Evolutionary conservation across 2,797 vertebrate species (phyloP).

Genomic region (Crocodylus rhombifer): DNA sequence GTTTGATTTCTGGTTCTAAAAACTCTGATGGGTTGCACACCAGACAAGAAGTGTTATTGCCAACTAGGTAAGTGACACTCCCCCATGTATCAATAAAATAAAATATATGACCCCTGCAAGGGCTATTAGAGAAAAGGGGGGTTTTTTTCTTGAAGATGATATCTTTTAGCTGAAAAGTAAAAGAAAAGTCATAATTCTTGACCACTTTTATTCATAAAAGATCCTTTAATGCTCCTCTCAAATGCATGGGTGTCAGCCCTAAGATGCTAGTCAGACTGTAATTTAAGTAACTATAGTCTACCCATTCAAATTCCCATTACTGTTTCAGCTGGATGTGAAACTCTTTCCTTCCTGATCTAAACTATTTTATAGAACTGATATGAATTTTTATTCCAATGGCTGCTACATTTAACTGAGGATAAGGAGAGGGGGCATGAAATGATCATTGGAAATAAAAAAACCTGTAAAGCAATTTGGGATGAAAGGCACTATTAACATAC

Average conservation of each 20-base stretch:
- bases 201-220: background rate
- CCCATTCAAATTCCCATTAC: background rate
- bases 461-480: background rate
- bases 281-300: background rate
- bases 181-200: background rate
- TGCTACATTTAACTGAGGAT: too few relatives aligned
- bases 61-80: background rate
- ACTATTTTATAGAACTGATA: background rate
- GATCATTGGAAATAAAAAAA: background rate
- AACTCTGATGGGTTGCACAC: background rate
- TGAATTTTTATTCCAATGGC: too few relatives aligned
- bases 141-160: background rate
- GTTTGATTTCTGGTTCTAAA: background rate
- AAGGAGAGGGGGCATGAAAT: too few relatives aligned
- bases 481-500: background rate
- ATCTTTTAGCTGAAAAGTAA: background rate
- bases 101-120: too few relatives aligned
- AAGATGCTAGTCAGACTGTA: background rate
- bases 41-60: background rate
- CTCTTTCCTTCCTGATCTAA: constrained; percentile 1
- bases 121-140: background rate
- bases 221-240: background rate
- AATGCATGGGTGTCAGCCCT: background rate
- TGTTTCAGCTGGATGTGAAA: background rate
- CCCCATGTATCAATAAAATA: too few relatives aligned